phyloP scores from a whole-genome alignment of 2,113 vertebrate species.

The Upupa epops region DNA sequence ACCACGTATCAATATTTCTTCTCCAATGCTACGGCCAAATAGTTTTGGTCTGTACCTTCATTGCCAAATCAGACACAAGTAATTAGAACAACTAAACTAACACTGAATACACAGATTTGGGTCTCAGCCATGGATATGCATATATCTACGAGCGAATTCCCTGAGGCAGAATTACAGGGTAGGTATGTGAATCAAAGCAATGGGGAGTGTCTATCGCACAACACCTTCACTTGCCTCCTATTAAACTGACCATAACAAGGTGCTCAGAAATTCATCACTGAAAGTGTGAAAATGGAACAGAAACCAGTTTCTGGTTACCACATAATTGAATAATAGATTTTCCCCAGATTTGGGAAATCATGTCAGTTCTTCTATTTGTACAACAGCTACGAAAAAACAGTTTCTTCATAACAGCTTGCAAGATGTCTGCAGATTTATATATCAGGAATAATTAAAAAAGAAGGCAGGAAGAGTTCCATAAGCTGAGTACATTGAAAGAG shows the following conservation, averaged over 20 bases:
- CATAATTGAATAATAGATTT: neutral
- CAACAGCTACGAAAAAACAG: neutral
- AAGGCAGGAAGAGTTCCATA: neutral
- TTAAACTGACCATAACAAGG: neutral
- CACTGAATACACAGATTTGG: neutral
- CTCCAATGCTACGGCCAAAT: neutral
- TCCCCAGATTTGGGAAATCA: neutral
- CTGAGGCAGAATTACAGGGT: neutral
- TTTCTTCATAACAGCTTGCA: neutral
- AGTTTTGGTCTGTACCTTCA: neutral
- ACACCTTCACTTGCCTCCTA: neutral
- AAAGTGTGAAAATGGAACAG: neutral
- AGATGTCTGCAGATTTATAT: neutral
- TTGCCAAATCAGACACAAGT: neutral
- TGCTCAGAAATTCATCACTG: neutral
- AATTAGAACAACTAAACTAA: neutral
- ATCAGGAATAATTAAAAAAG: constrained; percentile 34
- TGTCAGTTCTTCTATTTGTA: neutral
- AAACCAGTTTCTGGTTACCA: neutral
- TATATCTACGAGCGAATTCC: neutral
- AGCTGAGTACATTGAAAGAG: neutral
- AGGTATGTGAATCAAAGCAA: neutral
- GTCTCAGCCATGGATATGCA: neutral
- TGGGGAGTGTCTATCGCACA: neutral
- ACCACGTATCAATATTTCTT: neutral